Conservation (phyloP, 1,140 invertebrate genomes). For the Andricus grossulariae region DNA sequence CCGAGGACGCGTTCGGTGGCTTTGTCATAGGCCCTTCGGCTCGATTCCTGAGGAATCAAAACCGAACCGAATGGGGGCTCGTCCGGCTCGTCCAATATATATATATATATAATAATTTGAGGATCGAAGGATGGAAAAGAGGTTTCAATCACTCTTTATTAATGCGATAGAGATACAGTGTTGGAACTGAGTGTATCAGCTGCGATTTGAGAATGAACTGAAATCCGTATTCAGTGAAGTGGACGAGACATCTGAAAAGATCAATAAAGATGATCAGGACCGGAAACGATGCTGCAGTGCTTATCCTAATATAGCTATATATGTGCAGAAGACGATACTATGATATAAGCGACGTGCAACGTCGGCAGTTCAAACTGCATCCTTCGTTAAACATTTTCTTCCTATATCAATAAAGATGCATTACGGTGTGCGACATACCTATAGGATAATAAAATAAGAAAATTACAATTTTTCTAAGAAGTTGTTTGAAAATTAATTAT, state of each 20-base stretch:
- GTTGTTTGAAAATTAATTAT: too few species aligned
- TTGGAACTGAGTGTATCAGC: conserved; percentile 3
- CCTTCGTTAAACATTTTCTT: conserved; percentile 20
- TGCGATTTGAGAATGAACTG: conserved; percentile 12
- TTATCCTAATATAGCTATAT: conserved; percentile 28
- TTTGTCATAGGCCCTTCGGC: too few species aligned
- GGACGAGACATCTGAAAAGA: conserved; percentile 21
- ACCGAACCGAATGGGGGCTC: too few species aligned
- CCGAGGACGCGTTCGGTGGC: too few species aligned
- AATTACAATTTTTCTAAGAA: too few species aligned
- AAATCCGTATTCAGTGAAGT: conserved; percentile 15
- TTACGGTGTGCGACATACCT: not conserved
- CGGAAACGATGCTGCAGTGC: conserved; percentile 22
- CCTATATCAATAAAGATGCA: too few species aligned
- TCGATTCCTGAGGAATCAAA: too few species aligned
- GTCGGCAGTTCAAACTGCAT: conserved; percentile 22
- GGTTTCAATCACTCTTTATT: not conserved
- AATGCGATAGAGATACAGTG: not conserved
- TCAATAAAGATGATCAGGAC: conserved; percentile 22
- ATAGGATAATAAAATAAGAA: not conserved
- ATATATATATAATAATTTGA: too few species aligned
- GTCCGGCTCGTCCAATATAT: too few species aligned
- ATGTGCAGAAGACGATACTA: not conserved
- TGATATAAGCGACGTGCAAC: conserved; percentile 25
- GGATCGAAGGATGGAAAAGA: too few species aligned